These are phyloP conservation scores for Phainopepla nitens DNA, from an alignment of 2,113 vertebrate genomes.

Conservation along the genomic window DNA sequence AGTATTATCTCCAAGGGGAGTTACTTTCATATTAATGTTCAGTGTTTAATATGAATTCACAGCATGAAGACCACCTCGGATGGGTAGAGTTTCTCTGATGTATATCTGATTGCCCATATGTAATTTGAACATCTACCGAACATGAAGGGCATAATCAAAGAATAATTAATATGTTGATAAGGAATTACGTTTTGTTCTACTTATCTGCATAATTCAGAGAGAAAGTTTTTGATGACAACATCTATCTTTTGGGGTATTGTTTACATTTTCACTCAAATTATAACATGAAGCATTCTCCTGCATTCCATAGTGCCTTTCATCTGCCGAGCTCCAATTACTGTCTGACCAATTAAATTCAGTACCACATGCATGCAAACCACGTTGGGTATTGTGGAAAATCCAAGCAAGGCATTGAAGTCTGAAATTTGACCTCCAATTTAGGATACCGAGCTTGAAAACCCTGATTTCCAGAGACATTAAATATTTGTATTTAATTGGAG, in stretches of 20 bases:
- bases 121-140: slow-evolving; percentile 24
- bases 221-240: not conserved
- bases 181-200: not conserved
- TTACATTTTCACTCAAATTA: slow-evolving; percentile 20
- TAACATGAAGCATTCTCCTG: slow-evolving; percentile 2
- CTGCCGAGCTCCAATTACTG: not conserved
- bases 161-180: slow-evolving; percentile 47
- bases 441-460: not conserved
- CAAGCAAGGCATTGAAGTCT: not conserved
- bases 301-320: slow-evolving; percentile 48
- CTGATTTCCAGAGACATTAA: not conserved
- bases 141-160: slow-evolving; percentile 36
- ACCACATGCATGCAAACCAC: not conserved
- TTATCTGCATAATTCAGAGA: slow-evolving; percentile 12
- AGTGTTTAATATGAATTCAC: slow-evolving; percentile 31
- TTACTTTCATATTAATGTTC: slow-evolving; percentile 13
- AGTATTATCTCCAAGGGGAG: slow-evolving; percentile 12
- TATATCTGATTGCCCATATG: slow-evolving; percentile 25
- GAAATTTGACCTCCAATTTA: slow-evolving; percentile 4
- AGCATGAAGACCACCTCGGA: slow-evolving; percentile 35
- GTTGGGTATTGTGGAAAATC: not conserved
- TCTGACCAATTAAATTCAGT: slow-evolving; percentile 22
- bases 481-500: not conserved
- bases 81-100: slow-evolving; percentile 22
- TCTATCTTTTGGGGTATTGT: not conserved